These are phyloP conservation scores for Scaptomyza cyrtandrae DNA, from an alignment of 2,888 invertebrate genomes.

Conservation along the genomic window DNA sequence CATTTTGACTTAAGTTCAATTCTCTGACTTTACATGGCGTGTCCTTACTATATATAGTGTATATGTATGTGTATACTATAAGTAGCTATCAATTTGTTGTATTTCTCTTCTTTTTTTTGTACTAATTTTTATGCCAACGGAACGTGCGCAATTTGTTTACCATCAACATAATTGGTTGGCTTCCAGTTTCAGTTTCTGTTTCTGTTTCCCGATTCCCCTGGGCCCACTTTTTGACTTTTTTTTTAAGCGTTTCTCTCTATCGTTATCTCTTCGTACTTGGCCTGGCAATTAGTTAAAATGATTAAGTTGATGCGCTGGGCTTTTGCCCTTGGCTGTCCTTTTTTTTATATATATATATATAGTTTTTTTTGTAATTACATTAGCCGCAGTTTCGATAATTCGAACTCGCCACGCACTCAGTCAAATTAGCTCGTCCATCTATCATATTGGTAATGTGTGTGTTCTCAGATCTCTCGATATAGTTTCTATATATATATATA, in stretches of 20 bases:
- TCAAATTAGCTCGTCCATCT: constrained; percentile 76
- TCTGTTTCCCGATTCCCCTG: constrained; percentile 57
- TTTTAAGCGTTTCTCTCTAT: constrained; percentile 63
- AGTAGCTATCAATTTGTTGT: constrained; percentile 53
- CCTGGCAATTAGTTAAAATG: constrained; percentile 80
- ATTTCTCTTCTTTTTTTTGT: constrained; percentile 23
- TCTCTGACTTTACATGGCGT: constrained; percentile 49
- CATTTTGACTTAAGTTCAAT: no score
- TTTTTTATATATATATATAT: no score
- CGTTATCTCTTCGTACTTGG: constrained; percentile 18
- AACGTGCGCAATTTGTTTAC: constrained; percentile 84
- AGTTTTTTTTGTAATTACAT: constrained; percentile 81
- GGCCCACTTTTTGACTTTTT: constrained; percentile 71
- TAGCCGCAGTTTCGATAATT: constrained; percentile 74
- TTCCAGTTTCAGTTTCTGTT: constrained; percentile 44
- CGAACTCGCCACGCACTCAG: constrained; percentile 71
- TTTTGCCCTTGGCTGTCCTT: constrained; percentile 49
- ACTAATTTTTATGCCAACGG: constrained; percentile 77
- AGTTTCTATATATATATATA: background rate
- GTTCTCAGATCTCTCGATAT: constrained; percentile 17
- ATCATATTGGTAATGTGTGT: constrained; percentile 58
- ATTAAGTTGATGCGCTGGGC: constrained; percentile 75
- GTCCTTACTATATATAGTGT: constrained; percentile 53
- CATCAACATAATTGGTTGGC: constrained; percentile 82
- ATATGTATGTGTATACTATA: constrained; percentile 20